Base-by-base conservation (phyloP, 2,888 invertebrate species). In the Drosophila testacea region DNA sequence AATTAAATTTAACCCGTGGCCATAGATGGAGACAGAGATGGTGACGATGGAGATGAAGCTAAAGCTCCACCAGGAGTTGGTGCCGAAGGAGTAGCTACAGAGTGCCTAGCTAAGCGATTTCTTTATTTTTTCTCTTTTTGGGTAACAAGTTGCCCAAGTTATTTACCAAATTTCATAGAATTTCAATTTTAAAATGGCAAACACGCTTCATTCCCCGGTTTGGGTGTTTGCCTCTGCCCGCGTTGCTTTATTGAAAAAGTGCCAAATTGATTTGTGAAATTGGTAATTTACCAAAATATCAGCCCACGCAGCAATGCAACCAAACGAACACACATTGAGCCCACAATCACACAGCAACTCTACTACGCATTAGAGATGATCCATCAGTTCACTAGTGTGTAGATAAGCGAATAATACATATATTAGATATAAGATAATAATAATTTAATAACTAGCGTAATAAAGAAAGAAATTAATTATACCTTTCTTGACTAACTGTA, bases 1-100 rank as follows among this genome's bases (percentile, higher is more conserved):
- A 83, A 88, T 83, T 83, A 86, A 83, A 83, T 83, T 83, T 86
- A 86, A 86, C 88, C 83, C 86, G 54, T 79, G 68, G 76, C 73
- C 66, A 66, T 47, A 69, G 75, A 61, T 10, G 32, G 39, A 13
- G 6, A 28, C 3, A 13, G 36, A 32, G 41, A 10, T 7, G 13
- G 50, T 28, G 36, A 10, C 9, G 41, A 16, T 46, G 48, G 32
- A 50, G 54, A 46, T 34, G 13, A 16, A 46, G 36, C 11, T 61
- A 16, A 11, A 36, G 13, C 9, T 36, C 44, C 4, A 50, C 16
- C 36, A 16, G 32, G 39, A 54, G 41, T 16, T 13, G 39, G 4
- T n/a, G 30, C 6, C 30, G 30, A 6, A 41, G 11, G 10, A 16
- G 42, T 7, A 39, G 48, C 66, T 42, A 22, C 11, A 44, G 55